Conservation (phyloP, 1,140 invertebrate genomes). For the Polypedilum vanderplanki region DNA sequence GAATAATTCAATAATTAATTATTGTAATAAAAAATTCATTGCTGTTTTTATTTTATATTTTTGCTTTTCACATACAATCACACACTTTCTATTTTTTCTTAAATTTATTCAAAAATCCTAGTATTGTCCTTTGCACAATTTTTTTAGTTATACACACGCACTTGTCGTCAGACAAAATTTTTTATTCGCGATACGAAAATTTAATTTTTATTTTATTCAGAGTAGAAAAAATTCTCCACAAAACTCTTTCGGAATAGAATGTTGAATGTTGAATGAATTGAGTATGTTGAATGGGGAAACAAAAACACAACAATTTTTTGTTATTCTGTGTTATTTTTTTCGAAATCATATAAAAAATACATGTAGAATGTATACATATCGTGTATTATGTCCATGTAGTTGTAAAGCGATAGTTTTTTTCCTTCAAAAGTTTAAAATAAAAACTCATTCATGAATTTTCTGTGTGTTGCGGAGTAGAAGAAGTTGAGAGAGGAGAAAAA, state of each 20-base stretch:
- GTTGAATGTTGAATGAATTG: conserved; percentile 28
- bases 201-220: background rate
- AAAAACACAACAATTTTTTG: conserved; percentile 27
- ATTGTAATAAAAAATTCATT: too few species aligned
- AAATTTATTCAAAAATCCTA: background rate
- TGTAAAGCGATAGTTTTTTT: conserved; percentile 29
- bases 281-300: conserved; percentile 28
- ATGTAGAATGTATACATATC: conserved; percentile 1
- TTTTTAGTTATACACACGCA: background rate
- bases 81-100: background rate
- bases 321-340: conserved; percentile 22
- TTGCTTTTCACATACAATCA: background rate
- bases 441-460: conserved; percentile 24
- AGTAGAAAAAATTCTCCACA: conserved; percentile 6
- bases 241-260: conserved; percentile 26
- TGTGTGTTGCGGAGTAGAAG: background rate
- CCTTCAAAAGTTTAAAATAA: background rate
- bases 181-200: background rate
- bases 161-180: too few species aligned
- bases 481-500: background rate
- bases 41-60: too few species aligned
- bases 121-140: background rate
- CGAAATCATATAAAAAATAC: conserved; percentile 26
- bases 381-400: background rate
- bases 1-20: background rate